These are phyloP conservation scores for Limnodromus scolopaceus DNA, from an alignment of 2,797 vertebrate genomes.

Conservation along the genomic window DNA sequence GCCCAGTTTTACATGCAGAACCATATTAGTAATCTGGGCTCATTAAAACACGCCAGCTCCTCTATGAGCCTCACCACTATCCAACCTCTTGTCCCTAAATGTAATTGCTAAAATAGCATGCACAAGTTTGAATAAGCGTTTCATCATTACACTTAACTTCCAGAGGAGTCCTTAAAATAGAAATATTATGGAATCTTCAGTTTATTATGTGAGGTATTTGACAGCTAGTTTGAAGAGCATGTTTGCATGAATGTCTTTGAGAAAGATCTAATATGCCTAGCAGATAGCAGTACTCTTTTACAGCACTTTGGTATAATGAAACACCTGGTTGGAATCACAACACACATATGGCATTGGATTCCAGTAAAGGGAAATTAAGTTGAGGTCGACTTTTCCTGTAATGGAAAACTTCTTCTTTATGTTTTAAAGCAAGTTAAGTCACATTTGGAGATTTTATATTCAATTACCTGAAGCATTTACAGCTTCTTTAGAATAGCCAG, in stretches of 20 bases:
- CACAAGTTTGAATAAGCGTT: not conserved
- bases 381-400: not conserved
- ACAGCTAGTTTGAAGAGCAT: not conserved
- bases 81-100: not conserved
- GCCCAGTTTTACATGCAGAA: not conserved
- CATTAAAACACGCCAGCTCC: not conserved
- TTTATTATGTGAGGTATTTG: not conserved
- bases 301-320: not conserved
- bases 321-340: not conserved
- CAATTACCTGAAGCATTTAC: conserved; percentile 8
- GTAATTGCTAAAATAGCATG: not conserved
- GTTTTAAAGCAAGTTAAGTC: not conserved
- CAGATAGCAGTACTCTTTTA: not conserved
- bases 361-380: not conserved
- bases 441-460: not conserved
- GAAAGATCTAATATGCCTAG: not conserved
- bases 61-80: not conserved
- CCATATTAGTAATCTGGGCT: not conserved
- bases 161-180: not conserved
- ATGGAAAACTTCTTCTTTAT: not conserved
- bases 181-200: not conserved
- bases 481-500: not conserved
- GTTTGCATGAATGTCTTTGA: not conserved
- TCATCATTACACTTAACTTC: not conserved
- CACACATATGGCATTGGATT: not conserved